Conservation (phyloP, 2,797 vertebrate genomes). For the Chaunax sp. region DNA sequence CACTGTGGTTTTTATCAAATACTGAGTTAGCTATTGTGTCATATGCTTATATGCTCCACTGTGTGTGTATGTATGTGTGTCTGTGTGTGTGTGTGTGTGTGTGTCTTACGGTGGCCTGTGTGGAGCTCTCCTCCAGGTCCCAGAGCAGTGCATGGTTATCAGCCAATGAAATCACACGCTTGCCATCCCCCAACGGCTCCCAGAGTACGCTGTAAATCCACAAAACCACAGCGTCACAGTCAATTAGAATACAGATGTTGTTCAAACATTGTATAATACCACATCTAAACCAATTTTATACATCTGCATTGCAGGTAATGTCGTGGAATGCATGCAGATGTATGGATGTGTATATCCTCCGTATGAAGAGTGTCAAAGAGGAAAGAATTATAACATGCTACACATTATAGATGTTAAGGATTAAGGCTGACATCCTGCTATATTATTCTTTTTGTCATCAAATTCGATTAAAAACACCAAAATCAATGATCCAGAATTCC, state of each 20-base stretch:
- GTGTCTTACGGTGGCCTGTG: constrained; percentile 88
- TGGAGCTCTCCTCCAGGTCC: constrained; percentile 95
- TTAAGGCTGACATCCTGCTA: not conserved
- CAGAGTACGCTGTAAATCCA: constrained; percentile 88
- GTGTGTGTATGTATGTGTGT: constrained; percentile 33
- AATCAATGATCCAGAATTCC: no score
- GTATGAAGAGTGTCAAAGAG: not conserved
- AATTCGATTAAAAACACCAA: no score
- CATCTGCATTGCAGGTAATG: not conserved
- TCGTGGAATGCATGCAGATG: not conserved
- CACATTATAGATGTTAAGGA: not conserved
- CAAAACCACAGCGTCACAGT: constrained; percentile 36
- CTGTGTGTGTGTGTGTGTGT: constrained; percentile 1
- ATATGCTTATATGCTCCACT: constrained; percentile 43
- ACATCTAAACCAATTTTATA: not conserved
- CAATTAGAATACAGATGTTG: constrained; percentile 25
- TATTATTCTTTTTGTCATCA: no score
- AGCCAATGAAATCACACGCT: constrained; percentile 92
- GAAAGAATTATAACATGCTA: not conserved
- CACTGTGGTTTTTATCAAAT: constrained; percentile 75
- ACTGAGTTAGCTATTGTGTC: constrained; percentile 73
- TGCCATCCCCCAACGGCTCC: constrained; percentile 97
- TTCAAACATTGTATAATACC: not conserved
- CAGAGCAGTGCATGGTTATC: constrained; percentile 94
- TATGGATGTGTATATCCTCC: not conserved